Conservation (phyloP, 2,797 vertebrate species). For the Hybognathus amarus region DNA sequence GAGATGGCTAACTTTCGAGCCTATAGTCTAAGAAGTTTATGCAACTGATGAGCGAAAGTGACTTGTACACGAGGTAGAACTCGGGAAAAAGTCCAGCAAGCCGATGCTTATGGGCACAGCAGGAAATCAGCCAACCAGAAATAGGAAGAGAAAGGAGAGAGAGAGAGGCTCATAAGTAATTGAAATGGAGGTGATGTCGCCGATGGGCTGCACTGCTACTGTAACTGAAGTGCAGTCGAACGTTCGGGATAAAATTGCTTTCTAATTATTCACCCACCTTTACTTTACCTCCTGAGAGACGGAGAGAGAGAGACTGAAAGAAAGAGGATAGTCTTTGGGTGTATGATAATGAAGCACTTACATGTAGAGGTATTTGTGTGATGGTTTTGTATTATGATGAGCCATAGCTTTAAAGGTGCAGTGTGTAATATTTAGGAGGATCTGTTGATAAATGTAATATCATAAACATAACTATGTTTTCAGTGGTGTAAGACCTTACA, state of each 20-base stretch:
- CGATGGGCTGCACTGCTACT: constrained; percentile 45
- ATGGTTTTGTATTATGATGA: neutral
- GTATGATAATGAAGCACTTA: constrained; percentile 18
- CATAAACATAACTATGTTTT: too few relatives aligned
- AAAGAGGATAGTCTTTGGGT: constrained; percentile 5
- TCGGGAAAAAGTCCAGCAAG: neutral
- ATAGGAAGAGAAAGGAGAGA: constrained; percentile 30
- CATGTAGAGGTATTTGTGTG: neutral
- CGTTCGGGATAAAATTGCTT: constrained; percentile 62
- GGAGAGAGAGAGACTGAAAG: neutral
- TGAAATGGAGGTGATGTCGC: constrained; percentile 50
- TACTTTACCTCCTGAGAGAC: constrained; percentile 34
- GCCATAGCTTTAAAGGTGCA: neutral
- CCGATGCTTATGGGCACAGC: constrained; percentile 42
- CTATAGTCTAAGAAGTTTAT: too few relatives aligned
- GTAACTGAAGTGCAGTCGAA: constrained; percentile 64
- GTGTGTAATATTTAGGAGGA: too few relatives aligned
- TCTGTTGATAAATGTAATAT: too few relatives aligned
- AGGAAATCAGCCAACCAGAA: constrained; percentile 49
- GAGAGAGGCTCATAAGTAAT: constrained; percentile 36
- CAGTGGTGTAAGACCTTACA: too few relatives aligned
- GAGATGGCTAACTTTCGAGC: too few relatives aligned
- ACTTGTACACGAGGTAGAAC: constrained; percentile 14
- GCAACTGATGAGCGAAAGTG: neutral
- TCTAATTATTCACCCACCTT: constrained; percentile 67